A percentile compares a stretch with the other conserved stretches of the same genome.
Conservation (phyloP, 2,113 vertebrate genomes). For the Neogobius melanostomus region DNA sequence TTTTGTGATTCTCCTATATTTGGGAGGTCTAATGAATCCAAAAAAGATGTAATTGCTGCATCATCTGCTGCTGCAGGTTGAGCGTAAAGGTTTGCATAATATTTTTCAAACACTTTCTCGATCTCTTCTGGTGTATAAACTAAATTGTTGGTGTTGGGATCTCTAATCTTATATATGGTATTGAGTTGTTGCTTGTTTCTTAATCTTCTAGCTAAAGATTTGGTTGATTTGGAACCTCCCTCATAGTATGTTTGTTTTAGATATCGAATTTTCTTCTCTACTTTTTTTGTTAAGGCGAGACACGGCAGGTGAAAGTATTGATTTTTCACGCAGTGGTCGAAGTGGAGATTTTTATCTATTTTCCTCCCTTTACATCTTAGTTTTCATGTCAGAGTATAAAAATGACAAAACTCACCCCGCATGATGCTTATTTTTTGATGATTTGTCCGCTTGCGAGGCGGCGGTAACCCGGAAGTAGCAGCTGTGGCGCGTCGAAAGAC, state of each 20-base stretch:
- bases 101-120: neutral
- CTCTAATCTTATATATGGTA: neutral
- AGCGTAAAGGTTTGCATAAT: neutral
- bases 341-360: no score
- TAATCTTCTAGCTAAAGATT: neutral
- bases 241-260: neutral
- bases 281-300: no score
- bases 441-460: no score
- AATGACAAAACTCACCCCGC: no score
- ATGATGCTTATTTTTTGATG: no score
- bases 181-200: neutral
- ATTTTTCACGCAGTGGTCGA: no score
- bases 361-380: no score
- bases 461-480: no score
- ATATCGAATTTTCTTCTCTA: neutral
- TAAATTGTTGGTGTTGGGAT: neutral
- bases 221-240: neutral
- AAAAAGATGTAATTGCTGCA: neutral
- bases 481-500: no score
- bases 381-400: no score
- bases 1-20: neutral
- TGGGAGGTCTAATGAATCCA: neutral
- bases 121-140: neutral
- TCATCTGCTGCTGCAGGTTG: slow-evolving; percentile 1
- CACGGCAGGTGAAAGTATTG: no score